Evolutionary conservation across 2,797 vertebrate genomes (phyloP).

Genomic region (Sebastes minor): DNA sequence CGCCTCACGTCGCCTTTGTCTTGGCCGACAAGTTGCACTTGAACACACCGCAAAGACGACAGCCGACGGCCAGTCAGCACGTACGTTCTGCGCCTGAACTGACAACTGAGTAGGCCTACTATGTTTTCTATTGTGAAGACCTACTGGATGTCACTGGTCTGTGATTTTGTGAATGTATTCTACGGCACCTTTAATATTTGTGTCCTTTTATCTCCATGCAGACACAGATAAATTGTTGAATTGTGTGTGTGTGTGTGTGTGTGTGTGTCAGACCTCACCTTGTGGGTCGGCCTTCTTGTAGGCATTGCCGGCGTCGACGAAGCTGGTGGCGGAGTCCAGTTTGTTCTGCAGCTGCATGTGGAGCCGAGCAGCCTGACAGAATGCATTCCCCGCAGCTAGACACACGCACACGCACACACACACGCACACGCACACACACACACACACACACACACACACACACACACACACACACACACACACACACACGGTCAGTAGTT

Average conservation of each 20-base stretch:
- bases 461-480: background rate
- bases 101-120: too few species aligned
- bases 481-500: background rate
- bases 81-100: too few species aligned
- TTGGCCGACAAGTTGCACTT: too few species aligned
- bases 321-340: constrained; percentile 95
- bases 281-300: constrained; percentile 98
- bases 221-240: too few species aligned
- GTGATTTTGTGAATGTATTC: too few species aligned
- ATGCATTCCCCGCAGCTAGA: constrained; percentile 93
- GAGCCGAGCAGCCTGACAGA: constrained; percentile 95
- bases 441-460: background rate
- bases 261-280: constrained; percentile 77
- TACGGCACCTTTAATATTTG: too few species aligned
- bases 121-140: too few species aligned
- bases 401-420: constrained; percentile 31
- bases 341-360: constrained; percentile 99
- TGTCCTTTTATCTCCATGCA: too few species aligned
- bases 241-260: background rate
- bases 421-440: constrained; percentile 15
- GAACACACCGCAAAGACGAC: too few species aligned
- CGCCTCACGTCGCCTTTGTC: too few species aligned
- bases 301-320: constrained; percentile 96
- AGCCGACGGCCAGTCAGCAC: too few species aligned
- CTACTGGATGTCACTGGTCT: too few species aligned